These are phyloP conservation scores for Danio rerio DNA, from an alignment of 2,113 vertebrate genomes.

Conservation along the genomic window GRCz12tu NC_133179.1:23778501-23779000, in stretches of 20 bases:
- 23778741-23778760: slow-evolving; percentile 6
- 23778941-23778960: too few relatives aligned
- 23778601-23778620: slow-evolving; percentile 10
- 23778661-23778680: slow-evolving; percentile 20
- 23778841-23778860: too few relatives aligned
- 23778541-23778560: slow-evolving; percentile 11
- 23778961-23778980: too few relatives aligned
- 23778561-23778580: neutral
- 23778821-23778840: too few relatives aligned
- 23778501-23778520: neutral
- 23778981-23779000: neutral
- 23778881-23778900: too few relatives aligned
- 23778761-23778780: neutral
- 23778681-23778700: slow-evolving; percentile 1
- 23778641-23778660: neutral
- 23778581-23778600: neutral
- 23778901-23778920: too few relatives aligned
- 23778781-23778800: too few relatives aligned
- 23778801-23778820: too few relatives aligned
- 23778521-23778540: neutral
- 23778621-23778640: slow-evolving; percentile 9
- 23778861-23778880: too few relatives aligned
- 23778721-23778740: slow-evolving; percentile 18
- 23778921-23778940: too few relatives aligned
- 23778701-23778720: slow-evolving; percentile 22